Evolutionary conservation across 2,888 invertebrate genomes (phyloP), one percentile per base, ranked within the genome.

Genomic region (Dicranocentrus wangi): DNA sequence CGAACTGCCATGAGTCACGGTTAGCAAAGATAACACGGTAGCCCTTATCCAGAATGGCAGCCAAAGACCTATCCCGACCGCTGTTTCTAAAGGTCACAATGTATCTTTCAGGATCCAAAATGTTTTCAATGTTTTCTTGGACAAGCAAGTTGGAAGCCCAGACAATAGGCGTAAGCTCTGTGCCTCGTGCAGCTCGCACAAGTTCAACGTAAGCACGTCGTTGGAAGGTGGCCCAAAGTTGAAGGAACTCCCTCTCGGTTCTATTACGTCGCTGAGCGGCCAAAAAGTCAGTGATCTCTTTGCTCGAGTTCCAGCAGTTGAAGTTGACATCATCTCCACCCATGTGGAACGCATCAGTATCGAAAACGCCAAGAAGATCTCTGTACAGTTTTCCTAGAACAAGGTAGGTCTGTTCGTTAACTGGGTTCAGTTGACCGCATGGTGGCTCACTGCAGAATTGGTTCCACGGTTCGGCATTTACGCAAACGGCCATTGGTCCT

Each of bases 281-380:
- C 89, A 90, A 88, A 10, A 87, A 87, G 65, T 87, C 84, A 7
- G 86, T 92, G 72, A 96, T 93, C 69, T 90, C 90, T 1, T 89
- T 88, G 0, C 93, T 93, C 0, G 92, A 91, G 87, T 94, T 94
- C 95, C 95, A 96, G 88, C 95, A 96, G 7, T 89, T 93, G 79
- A 92, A 94, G 83, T 90, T 89, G 1, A 87, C 94, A 88, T 95
- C 95, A 87, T 95, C 95, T 0, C 95, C 95, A 1, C 95, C 95
- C 95, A 95, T 95, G 88, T 95, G 95, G 89, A 95, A 95, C 1
- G 95, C 90, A 87, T 94, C 94, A 0, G 93, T 92, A 19, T 91
- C 88, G 88, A 94, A 94, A 63, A 92, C 90, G 0, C 91, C 91
- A 19, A 93, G 89, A 93, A 95, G 94, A 86, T 95, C 95, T 0